A percentile compares a stretch with the other conserved stretches of the same genome.
Evolutionary conservation across 1,140 invertebrate genomes (phyloP).

Genomic region (Aphaenogaster rudis): DNA sequence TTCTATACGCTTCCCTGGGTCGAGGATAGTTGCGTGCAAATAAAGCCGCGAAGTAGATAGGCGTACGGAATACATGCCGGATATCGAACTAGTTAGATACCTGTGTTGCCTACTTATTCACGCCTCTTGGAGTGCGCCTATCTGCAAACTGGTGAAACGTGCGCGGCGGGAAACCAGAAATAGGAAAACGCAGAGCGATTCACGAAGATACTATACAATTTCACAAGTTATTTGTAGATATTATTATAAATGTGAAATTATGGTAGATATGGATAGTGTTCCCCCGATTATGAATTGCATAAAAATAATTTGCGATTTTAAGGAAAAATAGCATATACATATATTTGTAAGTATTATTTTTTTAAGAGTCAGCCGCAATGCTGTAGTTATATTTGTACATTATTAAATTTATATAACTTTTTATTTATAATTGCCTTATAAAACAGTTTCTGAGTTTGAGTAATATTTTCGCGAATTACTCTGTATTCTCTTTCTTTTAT

Average conservation of each 20-base stretch:
- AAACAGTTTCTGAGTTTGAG: neutral
- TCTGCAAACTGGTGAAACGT: constrained; percentile 22
- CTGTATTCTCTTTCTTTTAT: neutral
- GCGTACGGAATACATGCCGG: constrained; percentile 42
- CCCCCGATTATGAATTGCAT: neutral
- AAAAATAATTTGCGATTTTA: neutral
- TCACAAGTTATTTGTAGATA: neutral
- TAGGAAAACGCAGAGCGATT: neutral
- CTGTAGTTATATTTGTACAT: neutral
- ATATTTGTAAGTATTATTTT: neutral
- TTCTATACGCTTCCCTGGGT: constrained; percentile 61
- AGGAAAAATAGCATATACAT: neutral
- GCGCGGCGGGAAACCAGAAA: neutral
- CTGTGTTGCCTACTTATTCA: constrained; percentile 17
- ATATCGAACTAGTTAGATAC: constrained; percentile 55
- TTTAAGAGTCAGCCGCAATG: neutral
- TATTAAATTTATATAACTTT: neutral
- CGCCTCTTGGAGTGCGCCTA: constrained; percentile 27
- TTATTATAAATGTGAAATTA: constrained; percentile 1
- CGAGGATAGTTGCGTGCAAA: constrained; percentile 69
- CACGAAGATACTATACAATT: neutral
- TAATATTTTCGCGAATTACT: neutral
- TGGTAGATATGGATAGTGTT: neutral
- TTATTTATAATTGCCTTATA: neutral
- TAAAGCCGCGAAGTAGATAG: constrained; percentile 61